Evolutionary conservation across 1,140 invertebrate species (phyloP).

Genomic region (Drosophila fuyamai): DNA sequence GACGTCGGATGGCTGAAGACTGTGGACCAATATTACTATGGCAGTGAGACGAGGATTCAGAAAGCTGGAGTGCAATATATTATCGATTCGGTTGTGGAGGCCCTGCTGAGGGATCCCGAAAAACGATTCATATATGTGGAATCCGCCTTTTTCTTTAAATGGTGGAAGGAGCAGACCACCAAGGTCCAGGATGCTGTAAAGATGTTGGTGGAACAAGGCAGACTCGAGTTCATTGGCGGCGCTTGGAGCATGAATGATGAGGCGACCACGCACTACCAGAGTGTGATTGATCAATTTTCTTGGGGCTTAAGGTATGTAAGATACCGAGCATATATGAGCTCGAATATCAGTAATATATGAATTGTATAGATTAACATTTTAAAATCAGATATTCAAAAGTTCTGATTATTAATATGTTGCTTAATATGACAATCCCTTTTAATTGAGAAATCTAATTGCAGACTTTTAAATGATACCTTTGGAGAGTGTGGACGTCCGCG

Average conservation of each 20-base stretch:
- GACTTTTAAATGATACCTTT: slow-evolving; percentile 91
- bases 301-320: slow-evolving; percentile 86
- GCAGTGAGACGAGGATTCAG: slow-evolving; percentile 89
- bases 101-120: slow-evolving; percentile 90
- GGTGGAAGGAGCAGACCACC: slow-evolving; percentile 93
- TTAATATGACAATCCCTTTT: too few relatives aligned
- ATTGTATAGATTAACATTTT: too few relatives aligned
- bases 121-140: slow-evolving; percentile 91
- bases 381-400: too few relatives aligned
- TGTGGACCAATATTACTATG: slow-evolving; percentile 89
- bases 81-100: slow-evolving; percentile 93
- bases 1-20: slow-evolving; percentile 98
- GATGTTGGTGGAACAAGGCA: slow-evolving; percentile 90
- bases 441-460: slow-evolving; percentile 30
- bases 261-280: slow-evolving; percentile 95
- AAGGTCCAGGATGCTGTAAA: slow-evolving; percentile 87
- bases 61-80: slow-evolving; percentile 95
- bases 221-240: slow-evolving; percentile 94
- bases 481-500: slow-evolving; percentile 92
- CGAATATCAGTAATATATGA: too few relatives aligned
- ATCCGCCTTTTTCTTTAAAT: slow-evolving; percentile 96
- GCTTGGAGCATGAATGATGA: slow-evolving; percentile 98
- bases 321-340: too few relatives aligned
- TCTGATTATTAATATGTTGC: too few relatives aligned
- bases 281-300: slow-evolving; percentile 97